Percentiles rank a stretch among this genome's conserved stretches.
Evolutionary conservation across 30 jellyfish, hydroid and myxozoan species (phyloP).

Genomic region (Catostylus mosaicus): DNA sequence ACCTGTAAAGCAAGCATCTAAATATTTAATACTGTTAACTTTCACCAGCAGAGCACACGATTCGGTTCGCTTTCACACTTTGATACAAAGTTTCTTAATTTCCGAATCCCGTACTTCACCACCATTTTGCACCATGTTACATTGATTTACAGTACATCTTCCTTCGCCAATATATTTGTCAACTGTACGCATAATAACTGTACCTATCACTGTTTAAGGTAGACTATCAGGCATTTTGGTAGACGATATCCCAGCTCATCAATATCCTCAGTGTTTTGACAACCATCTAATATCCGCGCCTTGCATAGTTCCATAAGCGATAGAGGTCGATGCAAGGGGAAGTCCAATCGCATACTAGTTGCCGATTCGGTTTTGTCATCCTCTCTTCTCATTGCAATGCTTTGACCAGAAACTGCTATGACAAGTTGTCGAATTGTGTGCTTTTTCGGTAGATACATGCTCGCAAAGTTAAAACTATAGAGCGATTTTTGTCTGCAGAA

Average conservation of each 20-base stretch:
- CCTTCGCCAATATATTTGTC: no score
- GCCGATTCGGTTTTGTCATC: not conserved
- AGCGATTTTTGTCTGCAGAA: constrained; percentile 14
- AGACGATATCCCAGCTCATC: constrained; percentile 12
- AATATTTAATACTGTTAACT: no score
- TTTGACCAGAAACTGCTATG: not conserved
- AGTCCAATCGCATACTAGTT: constrained; percentile 2
- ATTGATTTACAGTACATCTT: no score
- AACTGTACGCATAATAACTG: not conserved
- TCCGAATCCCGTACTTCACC: no score
- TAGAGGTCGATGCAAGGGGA: constrained; percentile 24
- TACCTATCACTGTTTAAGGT: not conserved
- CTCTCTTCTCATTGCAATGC: constrained; percentile 2
- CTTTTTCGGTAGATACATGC: constrained; percentile 23
- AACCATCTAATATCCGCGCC: not conserved
- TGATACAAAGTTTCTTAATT: no score
- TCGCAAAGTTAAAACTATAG: constrained; percentile 46
- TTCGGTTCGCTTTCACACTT: no score
- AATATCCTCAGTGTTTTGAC: not conserved
- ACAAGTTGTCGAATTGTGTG: constrained; percentile 33
- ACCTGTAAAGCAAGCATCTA: no score
- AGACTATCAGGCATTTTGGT: constrained; percentile 5
- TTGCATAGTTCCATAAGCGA: constrained; percentile 51
- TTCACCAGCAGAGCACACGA: no score
- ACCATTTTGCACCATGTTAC: no score